Evolutionary conservation across 2,797 vertebrate species (phyloP).

Genomic region (Silurus lanzhouensis): DNA sequence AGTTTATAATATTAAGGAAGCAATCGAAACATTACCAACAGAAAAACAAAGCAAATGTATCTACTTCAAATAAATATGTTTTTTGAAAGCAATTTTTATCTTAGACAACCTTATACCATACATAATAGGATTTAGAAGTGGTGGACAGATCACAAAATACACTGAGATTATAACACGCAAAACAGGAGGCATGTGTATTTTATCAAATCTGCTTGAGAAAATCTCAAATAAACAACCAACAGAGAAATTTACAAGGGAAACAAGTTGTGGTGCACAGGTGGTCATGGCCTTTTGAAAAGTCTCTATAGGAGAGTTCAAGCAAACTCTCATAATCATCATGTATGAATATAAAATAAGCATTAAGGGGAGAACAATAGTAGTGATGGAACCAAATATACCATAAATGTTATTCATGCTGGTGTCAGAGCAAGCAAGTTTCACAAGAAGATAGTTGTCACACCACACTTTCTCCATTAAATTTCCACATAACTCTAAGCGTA

Average conservation of each 20-base stretch:
- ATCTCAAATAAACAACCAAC: conserved; percentile 54
- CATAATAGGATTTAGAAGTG: conserved; percentile 56
- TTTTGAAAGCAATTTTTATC: conserved; percentile 39
- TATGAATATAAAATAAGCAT: conserved; percentile 54
- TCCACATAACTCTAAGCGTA: conserved; percentile 59
- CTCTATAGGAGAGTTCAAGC: conserved; percentile 29
- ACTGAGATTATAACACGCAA: conserved; percentile 50
- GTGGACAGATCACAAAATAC: conserved; percentile 53
- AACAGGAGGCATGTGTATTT: conserved; percentile 45
- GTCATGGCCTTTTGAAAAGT: conserved; percentile 35
- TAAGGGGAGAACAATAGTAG: conserved; percentile 49
- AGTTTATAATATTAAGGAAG: background rate
- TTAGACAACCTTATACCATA: conserved; percentile 55
- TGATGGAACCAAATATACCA: conserved; percentile 38
- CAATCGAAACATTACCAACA: background rate
- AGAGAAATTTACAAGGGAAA: conserved; percentile 47
- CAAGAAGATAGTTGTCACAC: conserved; percentile 60
- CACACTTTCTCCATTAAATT: conserved; percentile 60
- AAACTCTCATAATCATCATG: conserved; percentile 44
- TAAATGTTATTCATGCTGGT: conserved; percentile 56
- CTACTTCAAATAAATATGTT: background rate
- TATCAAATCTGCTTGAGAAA: conserved; percentile 53
- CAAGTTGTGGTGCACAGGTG: conserved; percentile 49
- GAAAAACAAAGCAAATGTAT: background rate
- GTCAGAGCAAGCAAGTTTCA: conserved; percentile 61